Conservation (phyloP, 1,140 invertebrate species). For the Drosophila tristis region DNA sequence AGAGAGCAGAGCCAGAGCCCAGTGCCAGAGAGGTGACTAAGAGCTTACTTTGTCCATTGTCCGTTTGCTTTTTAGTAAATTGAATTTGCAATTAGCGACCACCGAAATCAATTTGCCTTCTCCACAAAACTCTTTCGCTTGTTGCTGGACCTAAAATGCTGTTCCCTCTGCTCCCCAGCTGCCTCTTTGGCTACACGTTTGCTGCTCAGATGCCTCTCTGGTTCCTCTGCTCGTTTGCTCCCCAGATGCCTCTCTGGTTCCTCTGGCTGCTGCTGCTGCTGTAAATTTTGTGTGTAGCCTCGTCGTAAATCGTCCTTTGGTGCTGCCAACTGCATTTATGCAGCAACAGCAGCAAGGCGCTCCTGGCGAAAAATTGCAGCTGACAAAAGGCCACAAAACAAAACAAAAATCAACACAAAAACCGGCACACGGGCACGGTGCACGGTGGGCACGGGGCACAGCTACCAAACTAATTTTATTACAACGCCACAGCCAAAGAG, state of each 20-base stretch:
- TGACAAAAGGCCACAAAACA: slow-evolving; percentile 39
- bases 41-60: not conserved
- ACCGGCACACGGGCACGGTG: not conserved
- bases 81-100: slow-evolving; percentile 73
- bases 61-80: slow-evolving; percentile 55
- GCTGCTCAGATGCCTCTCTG: no score
- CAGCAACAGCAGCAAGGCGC: slow-evolving; percentile 39
- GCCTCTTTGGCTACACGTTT: no score
- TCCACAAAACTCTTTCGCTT: slow-evolving; percentile 3
- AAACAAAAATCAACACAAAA: slow-evolving; percentile 28
- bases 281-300: slow-evolving; percentile 58
- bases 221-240: slow-evolving; percentile 7
- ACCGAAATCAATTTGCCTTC: slow-evolving; percentile 69
- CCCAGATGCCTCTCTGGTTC: not conserved
- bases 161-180: no score
- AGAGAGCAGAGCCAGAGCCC: no score
- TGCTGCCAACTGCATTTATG: slow-evolving; percentile 73
- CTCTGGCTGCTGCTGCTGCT: slow-evolving; percentile 24
- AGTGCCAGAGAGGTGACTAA: no score
- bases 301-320: slow-evolving; percentile 74
- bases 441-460: not conserved
- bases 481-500: slow-evolving; percentile 67
- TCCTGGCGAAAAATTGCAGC: slow-evolving; percentile 37
- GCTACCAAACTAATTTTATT: slow-evolving; percentile 71
- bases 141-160: no score